Evolutionary conservation across 30 jellyfish, hydroid and myxozoan genomes (phyloP).

Genomic region (Mastigias papua): DNA sequence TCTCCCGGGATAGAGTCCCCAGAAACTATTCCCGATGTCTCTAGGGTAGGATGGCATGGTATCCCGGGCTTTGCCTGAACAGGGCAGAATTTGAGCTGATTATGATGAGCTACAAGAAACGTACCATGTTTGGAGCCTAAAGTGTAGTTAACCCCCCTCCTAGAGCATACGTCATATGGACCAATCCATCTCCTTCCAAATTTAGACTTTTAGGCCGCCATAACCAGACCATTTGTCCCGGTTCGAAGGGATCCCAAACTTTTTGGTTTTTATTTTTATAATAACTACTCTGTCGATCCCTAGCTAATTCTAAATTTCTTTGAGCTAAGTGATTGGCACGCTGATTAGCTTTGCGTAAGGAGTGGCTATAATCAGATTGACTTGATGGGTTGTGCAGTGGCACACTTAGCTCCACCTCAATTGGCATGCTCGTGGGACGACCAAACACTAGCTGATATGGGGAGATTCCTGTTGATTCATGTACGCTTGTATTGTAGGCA

Average conservation of each 20-base stretch:
- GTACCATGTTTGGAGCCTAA: neutral
- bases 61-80: neutral
- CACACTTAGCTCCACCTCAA: constrained; percentile 14
- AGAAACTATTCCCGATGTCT: constrained; percentile 6
- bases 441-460: constrained; percentile 49
- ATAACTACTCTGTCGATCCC: constrained; percentile 4
- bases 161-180: neutral
- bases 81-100: constrained; percentile 19
- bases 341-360: constrained; percentile 27
- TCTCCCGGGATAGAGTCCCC: neutral
- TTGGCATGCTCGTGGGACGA: constrained; percentile 31
- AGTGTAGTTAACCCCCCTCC: constrained; percentile 7
- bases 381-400: constrained; percentile 1
- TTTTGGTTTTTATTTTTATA: neutral
- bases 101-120: neutral
- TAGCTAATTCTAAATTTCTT: constrained; percentile 7
- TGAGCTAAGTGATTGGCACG: constrained; percentile 34
- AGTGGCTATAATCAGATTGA: constrained; percentile 29
- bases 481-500: constrained; percentile 53
- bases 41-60: constrained; percentile 4
- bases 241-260: neutral
- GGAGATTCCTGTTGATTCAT: constrained; percentile 37
- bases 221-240: neutral
- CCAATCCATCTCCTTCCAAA: constrained; percentile 9
- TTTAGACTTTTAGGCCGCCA: constrained; percentile 21